These are phyloP conservation scores for Beris chalybata DNA, from an alignment of 2,888 invertebrate genomes.

Conservation along the genomic window DNA sequence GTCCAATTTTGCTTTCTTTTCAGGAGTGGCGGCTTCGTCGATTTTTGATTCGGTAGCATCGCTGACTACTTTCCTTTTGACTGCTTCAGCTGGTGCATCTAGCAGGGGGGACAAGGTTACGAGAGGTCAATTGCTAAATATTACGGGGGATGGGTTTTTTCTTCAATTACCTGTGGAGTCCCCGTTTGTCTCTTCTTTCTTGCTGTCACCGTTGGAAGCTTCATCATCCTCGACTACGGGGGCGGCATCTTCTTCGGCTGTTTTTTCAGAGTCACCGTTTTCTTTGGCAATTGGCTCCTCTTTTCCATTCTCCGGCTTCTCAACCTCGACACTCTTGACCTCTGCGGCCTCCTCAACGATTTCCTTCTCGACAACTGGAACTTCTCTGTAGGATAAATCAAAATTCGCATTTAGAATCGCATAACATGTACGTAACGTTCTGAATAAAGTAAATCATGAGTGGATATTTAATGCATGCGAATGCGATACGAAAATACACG, in stretches of 20 bases:
- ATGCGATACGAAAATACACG: too few species aligned
- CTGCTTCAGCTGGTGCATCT: conserved; percentile 53
- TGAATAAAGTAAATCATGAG: too few species aligned
- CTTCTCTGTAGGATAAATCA: conserved; percentile 45
- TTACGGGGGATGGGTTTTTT: not conserved
- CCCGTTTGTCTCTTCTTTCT: conserved; percentile 49
- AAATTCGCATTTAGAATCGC: not conserved
- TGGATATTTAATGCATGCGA: too few species aligned
- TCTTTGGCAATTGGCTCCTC: conserved; percentile 41
- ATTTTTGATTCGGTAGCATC: conserved; percentile 44
- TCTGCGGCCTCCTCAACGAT: conserved; percentile 50
- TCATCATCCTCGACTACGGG: conserved; percentile 43
- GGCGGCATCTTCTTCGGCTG: conserved; percentile 39
- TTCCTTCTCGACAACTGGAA: conserved; percentile 54
- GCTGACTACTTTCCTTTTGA: conserved; percentile 54
- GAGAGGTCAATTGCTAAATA: not conserved
- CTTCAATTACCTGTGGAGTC: conserved; percentile 51
- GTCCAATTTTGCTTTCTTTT: conserved; percentile 57
- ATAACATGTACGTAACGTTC: too few species aligned
- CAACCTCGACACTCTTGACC: conserved; percentile 46
- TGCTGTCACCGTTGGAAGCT: conserved; percentile 42
- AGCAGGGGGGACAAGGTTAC: not conserved
- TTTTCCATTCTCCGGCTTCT: conserved; percentile 49
- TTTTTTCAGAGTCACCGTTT: conserved; percentile 42
- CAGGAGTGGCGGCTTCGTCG: conserved; percentile 54